Conservation (phyloP, 2,113 vertebrate species). For the Rhegmatorhina hoffmannsi region DNA sequence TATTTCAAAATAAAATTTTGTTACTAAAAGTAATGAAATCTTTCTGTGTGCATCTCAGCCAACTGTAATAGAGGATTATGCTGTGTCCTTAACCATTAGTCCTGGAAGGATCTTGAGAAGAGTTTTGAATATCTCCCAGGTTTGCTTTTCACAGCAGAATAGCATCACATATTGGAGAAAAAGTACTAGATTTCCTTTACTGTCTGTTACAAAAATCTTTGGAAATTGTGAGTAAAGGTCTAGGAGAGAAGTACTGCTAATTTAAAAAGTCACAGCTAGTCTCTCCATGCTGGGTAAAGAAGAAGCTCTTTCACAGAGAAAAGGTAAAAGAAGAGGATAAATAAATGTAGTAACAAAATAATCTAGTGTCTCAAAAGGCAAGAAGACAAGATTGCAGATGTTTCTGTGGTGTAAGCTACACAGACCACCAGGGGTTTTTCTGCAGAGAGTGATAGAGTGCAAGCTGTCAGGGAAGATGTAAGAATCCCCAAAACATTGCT, state of each 20-base stretch:
- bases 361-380: not conserved
- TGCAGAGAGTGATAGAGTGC: not conserved
- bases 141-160: not conserved
- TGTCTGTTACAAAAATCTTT: not conserved
- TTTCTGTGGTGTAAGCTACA: not conserved
- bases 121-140: not conserved
- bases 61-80: not conserved
- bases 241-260: not conserved
- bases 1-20: conserved; percentile 14
- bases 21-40: not conserved
- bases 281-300: not conserved
- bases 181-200: not conserved
- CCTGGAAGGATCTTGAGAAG: not conserved
- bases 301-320: not conserved
- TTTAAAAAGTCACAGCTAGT: not conserved
- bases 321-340: not conserved
- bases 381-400: not conserved
- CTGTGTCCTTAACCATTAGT: not conserved
- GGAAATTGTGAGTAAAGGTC: not conserved
- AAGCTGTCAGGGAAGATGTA: not conserved
- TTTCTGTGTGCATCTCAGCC: not conserved
- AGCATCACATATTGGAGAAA: not conserved
- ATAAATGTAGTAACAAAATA: not conserved
- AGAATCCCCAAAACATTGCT: not conserved
- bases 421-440: not conserved